These are phyloP conservation scores for Arrhopalites spinosus DNA, from an alignment of 2,888 invertebrate species.

Conservation along the genomic window DNA sequence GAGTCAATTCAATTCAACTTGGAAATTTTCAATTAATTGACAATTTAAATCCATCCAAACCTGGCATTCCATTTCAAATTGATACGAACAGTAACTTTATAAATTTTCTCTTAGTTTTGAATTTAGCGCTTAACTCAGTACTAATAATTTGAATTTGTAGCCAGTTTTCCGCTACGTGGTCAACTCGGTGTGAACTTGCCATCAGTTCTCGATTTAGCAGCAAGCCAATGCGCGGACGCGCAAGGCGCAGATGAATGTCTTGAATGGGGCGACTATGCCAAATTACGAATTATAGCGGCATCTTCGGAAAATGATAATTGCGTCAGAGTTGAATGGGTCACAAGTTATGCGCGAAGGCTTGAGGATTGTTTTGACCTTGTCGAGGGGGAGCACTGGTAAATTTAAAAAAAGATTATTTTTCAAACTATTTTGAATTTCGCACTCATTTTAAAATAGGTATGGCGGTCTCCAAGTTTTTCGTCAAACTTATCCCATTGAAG, in stretches of 20 bases:
- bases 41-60: too few relatives aligned
- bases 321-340: slow-evolving; percentile 47
- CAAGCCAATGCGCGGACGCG: not conserved
- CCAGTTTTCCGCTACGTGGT: not conserved
- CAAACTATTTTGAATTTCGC: not conserved
- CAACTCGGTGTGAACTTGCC: slow-evolving; percentile 15
- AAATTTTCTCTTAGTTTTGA: too few relatives aligned
- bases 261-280: slow-evolving; percentile 39
- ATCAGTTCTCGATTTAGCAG: not conserved
- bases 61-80: too few relatives aligned
- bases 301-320: slow-evolving; percentile 37
- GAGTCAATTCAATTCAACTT: too few relatives aligned
- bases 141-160: too few relatives aligned
- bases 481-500: slow-evolving; percentile 33
- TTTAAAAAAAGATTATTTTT: not conserved
- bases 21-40: too few relatives aligned
- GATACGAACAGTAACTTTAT: too few relatives aligned
- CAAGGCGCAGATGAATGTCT: slow-evolving; percentile 16
- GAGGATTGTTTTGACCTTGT: slow-evolving; percentile 50
- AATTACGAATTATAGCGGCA: slow-evolving; percentile 19
- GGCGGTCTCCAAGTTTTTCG: slow-evolving; percentile 32
- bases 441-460: slow-evolving; percentile 12
- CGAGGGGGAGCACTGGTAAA: slow-evolving; percentile 43
- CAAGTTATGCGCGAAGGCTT: slow-evolving; percentile 41
- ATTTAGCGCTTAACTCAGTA: too few relatives aligned